A percentile compares a stretch with the other conserved stretches of the same genome.
These are phyloP conservation scores for Litocranius walleri DNA, from an alignment of 2,113 vertebrate genomes.

Conservation along the genomic window DNA sequence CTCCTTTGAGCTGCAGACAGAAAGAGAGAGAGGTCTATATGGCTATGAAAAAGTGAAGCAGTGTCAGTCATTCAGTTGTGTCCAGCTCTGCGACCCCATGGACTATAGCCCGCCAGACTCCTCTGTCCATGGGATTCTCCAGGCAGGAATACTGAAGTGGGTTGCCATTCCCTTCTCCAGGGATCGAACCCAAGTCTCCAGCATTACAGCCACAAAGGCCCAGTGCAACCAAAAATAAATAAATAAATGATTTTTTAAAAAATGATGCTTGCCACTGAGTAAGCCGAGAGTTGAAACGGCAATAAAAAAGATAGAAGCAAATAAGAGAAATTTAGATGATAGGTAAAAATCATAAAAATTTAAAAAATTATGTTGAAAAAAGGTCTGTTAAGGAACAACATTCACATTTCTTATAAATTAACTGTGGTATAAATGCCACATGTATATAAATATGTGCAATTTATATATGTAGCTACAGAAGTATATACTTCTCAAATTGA, in stretches of 20 bases:
- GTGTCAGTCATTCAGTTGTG: background rate
- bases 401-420: background rate
- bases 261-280: background rate
- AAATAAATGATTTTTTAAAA: background rate
- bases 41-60: background rate
- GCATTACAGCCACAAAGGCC: background rate
- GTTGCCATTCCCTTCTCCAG: background rate
- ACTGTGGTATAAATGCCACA: background rate
- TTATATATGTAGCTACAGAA: background rate
- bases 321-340: background rate
- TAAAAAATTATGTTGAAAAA: background rate
- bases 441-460: background rate
- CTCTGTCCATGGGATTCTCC: background rate
- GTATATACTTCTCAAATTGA: background rate
- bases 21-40: background rate
- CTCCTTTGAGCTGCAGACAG: background rate
- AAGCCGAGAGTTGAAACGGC: background rate
- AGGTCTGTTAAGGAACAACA: background rate
- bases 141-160: background rate
- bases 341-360: background rate
- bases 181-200: background rate
- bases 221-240: background rate
- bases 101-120: rapidly evolving
- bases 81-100: background rate
- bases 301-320: background rate